Base-by-base conservation (phyloP, 1,140 invertebrate genomes). In the Spodoptera litura region DNA sequence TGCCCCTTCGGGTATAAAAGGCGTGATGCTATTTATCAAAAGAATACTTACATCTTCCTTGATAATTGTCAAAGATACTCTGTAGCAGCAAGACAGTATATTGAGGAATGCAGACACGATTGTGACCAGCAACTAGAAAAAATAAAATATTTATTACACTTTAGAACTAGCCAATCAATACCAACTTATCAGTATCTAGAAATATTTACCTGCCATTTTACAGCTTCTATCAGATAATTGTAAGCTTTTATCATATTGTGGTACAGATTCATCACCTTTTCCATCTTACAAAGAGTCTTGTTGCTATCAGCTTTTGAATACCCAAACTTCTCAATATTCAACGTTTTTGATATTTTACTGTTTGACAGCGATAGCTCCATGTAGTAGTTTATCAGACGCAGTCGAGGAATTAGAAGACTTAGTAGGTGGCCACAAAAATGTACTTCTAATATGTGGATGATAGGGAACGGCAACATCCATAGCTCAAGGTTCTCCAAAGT, bases 191-290 rank as follows among this genome's bases (percentile, higher is more conserved):
- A n/a, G 15, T 68, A 49, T 53, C 27, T 9, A 55, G 31, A n/a
- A 56, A 15, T 13, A 61, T 49, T 79, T 86, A 93, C 91, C 89
- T 93, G 91, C 88, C 89, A 93, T 83, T 91, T 92, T 6, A 92
- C 82, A 11, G 87, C 87, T 44, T 89, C 82, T 27, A 90, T 88
- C 64, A 93, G 81, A 53, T 75, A 86, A 44, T 90, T 89, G 64
- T 88, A 92, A n/a, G 86, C 78, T 13, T 83, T 87, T 52, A 92
- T 87, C 9, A 90, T 79, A 66, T 81, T 89, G 12, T 90, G 83
- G 76, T 92, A 93, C 9, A 88, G 83, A 68, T 87, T 82, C 81
- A 92, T 88, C 31, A 93, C 49, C 53, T 87, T 91, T 0, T 84
- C 85, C 78, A 92, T 88, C 62, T 89, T 76, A 38, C 78, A 64